Evolutionary conservation across 2,888 invertebrate species (phyloP).

Genomic region (Perdita meconis): DNA sequence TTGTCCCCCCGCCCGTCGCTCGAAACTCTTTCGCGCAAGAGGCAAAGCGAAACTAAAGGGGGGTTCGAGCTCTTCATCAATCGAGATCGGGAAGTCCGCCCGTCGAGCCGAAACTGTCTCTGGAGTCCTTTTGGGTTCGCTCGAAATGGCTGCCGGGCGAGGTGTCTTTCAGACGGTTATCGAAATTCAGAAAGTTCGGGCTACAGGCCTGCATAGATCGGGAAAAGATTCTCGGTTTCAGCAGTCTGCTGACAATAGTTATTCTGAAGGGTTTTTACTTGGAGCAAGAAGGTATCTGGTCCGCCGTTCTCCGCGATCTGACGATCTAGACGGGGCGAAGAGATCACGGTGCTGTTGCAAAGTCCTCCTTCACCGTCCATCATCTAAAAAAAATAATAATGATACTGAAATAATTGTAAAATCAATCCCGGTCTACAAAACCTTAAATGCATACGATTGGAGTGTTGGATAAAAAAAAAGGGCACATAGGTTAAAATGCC

Average conservation of each 20-base stretch:
- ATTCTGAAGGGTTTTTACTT: constrained; percentile 59
- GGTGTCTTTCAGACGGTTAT: constrained; percentile 68
- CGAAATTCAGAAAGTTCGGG: constrained; percentile 76
- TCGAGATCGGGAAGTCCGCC: constrained; percentile 76
- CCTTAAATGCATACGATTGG: no score
- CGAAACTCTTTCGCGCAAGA: constrained; percentile 12
- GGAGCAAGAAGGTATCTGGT: constrained; percentile 66
- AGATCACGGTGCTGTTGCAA: constrained; percentile 58
- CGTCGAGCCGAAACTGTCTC: constrained; percentile 63
- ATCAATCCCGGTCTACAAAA: no score
- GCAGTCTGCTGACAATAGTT: constrained; percentile 19
- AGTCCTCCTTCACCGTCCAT: constrained; percentile 51
- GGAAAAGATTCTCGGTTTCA: constrained; percentile 51
- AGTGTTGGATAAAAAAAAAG: no score
- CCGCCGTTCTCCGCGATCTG: constrained; percentile 56
- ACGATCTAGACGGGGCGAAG: constrained; percentile 58
- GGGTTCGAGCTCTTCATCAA: constrained; percentile 59
- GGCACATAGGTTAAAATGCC: no score
- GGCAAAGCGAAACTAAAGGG: background rate
- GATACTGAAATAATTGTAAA: no score
- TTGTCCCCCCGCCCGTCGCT: constrained; percentile 8
- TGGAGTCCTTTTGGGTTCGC: constrained; percentile 67
- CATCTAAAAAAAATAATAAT: no score
- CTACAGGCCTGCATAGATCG: constrained; percentile 70
- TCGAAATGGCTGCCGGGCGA: constrained; percentile 65